phyloP scores from a whole-genome alignment of 1,140 invertebrate genomes.

The Drosophila sulfurigaster region DNA sequence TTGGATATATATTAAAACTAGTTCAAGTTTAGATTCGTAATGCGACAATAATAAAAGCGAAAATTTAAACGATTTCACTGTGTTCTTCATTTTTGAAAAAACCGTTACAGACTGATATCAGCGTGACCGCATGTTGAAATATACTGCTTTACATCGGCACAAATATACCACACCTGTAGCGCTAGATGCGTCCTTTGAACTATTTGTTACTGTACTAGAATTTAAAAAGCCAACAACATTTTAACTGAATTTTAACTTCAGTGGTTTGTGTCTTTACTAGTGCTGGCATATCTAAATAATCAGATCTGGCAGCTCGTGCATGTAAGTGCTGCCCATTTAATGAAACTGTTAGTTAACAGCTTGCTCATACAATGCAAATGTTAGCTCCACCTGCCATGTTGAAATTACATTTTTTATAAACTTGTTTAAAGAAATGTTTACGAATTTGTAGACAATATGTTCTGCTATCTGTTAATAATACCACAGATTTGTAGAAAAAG shows the following conservation, averaged over 20 bases:
- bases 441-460: too few relatives aligned
- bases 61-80: slow-evolving; percentile 67
- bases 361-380: neutral
- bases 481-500: too few relatives aligned
- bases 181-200: too few relatives aligned
- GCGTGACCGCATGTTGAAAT: too few relatives aligned
- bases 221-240: too few relatives aligned
- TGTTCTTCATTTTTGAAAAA: slow-evolving; percentile 5
- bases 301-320: neutral
- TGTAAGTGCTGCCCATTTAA: slow-evolving; percentile 8
- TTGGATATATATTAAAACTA: slow-evolving; percentile 62
- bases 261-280: neutral
- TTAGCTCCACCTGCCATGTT: neutral
- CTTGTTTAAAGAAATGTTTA: too few relatives aligned
- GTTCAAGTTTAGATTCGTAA: slow-evolving; percentile 81
- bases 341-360: slow-evolving; percentile 14
- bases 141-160: too few relatives aligned
- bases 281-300: neutral
- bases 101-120: neutral
- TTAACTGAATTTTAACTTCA: too few relatives aligned
- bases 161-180: too few relatives aligned
- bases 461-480: too few relatives aligned
- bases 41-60: slow-evolving; percentile 80
- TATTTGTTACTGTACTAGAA: too few relatives aligned
- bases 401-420: neutral